Conservation (phyloP, 1,140 invertebrate genomes). For the Acromyrmex echinatior region DNA sequence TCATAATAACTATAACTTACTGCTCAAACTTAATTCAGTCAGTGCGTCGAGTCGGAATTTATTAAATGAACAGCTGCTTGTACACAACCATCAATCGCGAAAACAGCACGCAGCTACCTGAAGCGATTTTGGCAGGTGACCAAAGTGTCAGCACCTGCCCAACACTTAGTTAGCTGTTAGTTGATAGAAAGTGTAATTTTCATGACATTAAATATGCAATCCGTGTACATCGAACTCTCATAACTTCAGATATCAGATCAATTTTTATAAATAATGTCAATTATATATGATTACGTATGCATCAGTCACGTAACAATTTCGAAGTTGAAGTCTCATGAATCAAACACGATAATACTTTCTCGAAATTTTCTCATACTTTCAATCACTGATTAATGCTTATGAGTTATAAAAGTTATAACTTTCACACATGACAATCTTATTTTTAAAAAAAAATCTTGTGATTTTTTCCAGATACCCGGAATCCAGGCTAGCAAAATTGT, state of each 20-base stretch:
- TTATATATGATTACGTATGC: neutral
- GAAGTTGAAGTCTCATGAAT: slow-evolving; percentile 31
- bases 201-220: slow-evolving; percentile 34
- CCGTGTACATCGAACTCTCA: neutral
- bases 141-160: slow-evolving; percentile 80
- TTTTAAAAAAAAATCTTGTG: neutral
- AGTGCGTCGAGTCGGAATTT: slow-evolving; percentile 25
- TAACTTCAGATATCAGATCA: neutral
- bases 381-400: neutral
- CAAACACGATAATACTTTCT: slow-evolving; percentile 5
- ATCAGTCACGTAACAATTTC: neutral
- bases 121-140: slow-evolving; percentile 81
- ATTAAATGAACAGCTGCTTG: slow-evolving; percentile 75
- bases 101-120: slow-evolving; percentile 61
- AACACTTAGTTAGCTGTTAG: slow-evolving; percentile 57
- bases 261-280: neutral
- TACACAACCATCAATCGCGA: slow-evolving; percentile 41
- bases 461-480: slow-evolving; percentile 93
- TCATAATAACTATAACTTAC: slow-evolving; percentile 10
- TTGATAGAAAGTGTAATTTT: slow-evolving; percentile 66
- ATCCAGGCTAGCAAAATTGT: slow-evolving; percentile 96
- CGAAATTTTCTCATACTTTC: neutral
- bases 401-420: neutral
- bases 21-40: slow-evolving; percentile 22
- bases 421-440: slow-evolving; percentile 14